Conservation (phyloP, 2,797 vertebrate genomes). For the Neomorphus geoffroyi region DNA sequence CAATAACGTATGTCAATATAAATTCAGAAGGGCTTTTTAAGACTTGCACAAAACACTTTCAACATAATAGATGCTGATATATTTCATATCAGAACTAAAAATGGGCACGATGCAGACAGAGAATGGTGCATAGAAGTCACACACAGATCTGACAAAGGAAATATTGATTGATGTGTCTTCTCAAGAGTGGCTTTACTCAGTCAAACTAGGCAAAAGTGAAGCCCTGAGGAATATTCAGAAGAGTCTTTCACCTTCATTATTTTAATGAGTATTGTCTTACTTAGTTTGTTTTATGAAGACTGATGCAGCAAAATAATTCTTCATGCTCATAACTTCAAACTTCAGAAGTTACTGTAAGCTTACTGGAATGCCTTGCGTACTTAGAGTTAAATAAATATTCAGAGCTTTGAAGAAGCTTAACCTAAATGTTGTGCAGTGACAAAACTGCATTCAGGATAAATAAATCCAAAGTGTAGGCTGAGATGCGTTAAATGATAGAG, state of each 20-base stretch:
- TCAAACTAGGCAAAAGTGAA: not conserved
- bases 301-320: slow-evolving; percentile 2
- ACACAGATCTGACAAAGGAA: not conserved
- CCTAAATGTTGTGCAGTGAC: not conserved
- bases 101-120: not conserved
- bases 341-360: not conserved
- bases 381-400: not conserved
- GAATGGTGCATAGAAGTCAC: not conserved
- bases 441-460: not conserved
- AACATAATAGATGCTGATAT: not conserved
- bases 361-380: not conserved
- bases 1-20: not conserved
- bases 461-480: not conserved
- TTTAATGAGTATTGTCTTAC: not conserved
- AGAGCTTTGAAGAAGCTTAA: not conserved
- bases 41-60: not conserved
- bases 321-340: not conserved
- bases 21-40: not conserved
- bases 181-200: not conserved
- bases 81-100: slow-evolving; percentile 7
- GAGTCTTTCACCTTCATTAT: not conserved
- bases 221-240: not conserved
- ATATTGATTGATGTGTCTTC: not conserved
- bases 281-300: slow-evolving; percentile 1
- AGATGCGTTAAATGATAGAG: not conserved